Conservation (phyloP, 2,113 vertebrate species). For the Pangasianodon hypophthalmus region DNA sequence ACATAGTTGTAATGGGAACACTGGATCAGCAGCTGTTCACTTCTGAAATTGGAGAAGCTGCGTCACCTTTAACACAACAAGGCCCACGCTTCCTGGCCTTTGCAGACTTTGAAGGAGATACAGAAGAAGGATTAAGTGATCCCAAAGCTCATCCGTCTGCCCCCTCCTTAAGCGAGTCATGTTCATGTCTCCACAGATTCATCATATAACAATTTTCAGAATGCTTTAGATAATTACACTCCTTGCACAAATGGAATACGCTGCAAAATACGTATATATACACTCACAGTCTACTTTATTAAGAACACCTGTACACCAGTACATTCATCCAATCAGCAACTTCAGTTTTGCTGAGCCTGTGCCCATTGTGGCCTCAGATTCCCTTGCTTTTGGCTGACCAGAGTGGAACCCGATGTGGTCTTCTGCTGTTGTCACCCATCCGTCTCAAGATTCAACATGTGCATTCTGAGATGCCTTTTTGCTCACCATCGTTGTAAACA, state of each 20-base stretch:
- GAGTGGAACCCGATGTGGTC: too few relatives aligned
- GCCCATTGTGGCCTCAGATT: not conserved
- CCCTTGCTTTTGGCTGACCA: not conserved
- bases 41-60: constrained; percentile 70
- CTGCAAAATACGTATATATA: not conserved
- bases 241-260: not conserved
- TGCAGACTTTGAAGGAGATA: constrained; percentile 40
- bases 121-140: constrained; percentile 39
- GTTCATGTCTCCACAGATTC: not conserved
- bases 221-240: not conserved
- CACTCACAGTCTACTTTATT: too few relatives aligned
- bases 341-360: not conserved
- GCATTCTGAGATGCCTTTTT: not conserved
- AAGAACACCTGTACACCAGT: too few relatives aligned
- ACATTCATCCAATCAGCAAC: too few relatives aligned
- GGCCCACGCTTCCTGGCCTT: constrained; percentile 64
- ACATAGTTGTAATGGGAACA: constrained; percentile 54
- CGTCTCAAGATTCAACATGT: not conserved
- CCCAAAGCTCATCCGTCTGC: not conserved
- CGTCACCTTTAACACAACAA: constrained; percentile 59
- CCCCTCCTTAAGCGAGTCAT: not conserved
- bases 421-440: too few relatives aligned
- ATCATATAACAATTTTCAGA: not conserved
- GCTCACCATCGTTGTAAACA: not conserved
- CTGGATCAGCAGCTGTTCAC: constrained; percentile 69